Conservation (phyloP, 64 coral and sea anemone genomes). For the Dendrophyllia cribrosa region DNA sequence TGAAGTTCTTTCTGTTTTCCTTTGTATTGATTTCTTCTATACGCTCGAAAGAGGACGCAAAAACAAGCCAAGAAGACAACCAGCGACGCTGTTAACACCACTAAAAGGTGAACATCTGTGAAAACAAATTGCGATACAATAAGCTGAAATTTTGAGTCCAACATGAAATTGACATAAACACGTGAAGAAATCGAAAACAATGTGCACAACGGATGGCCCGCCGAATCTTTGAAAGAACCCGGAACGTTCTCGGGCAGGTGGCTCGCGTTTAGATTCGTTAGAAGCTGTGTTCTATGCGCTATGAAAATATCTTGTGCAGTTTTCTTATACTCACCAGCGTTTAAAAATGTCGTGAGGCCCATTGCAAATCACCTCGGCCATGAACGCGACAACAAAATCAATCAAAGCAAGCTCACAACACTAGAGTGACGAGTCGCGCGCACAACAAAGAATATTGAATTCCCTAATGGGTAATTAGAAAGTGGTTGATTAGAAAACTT, state of each 20-base stretch:
- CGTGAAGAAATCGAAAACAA: constrained; percentile 14
- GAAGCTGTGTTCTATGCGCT: neutral
- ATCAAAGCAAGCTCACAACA: neutral
- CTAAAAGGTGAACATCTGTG: constrained; percentile 16
- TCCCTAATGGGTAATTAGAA: neutral
- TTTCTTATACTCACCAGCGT: neutral
- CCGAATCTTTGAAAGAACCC: constrained; percentile 9
- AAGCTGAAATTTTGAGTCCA: neutral
- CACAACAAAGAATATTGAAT: constrained; percentile 11
- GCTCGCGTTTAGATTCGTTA: neutral
- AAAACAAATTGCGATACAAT: neutral
- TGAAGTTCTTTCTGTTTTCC: constrained; percentile 5
- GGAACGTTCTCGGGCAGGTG: constrained; percentile 20
- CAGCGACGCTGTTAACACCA: neutral
- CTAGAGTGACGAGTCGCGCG: neutral
- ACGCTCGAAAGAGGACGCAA: constrained; percentile 13
- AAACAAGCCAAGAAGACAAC: neutral
- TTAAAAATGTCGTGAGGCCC: neutral
- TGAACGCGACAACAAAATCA: neutral
- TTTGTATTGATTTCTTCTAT: neutral
- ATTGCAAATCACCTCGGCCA: neutral
- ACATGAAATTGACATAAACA: neutral
- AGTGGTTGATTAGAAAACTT: no score
- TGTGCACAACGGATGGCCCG: neutral
- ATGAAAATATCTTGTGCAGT: neutral